Base-by-base conservation (phyloP, 2,113 vertebrate genomes). In the Anser brachyrhynchus region DNA sequence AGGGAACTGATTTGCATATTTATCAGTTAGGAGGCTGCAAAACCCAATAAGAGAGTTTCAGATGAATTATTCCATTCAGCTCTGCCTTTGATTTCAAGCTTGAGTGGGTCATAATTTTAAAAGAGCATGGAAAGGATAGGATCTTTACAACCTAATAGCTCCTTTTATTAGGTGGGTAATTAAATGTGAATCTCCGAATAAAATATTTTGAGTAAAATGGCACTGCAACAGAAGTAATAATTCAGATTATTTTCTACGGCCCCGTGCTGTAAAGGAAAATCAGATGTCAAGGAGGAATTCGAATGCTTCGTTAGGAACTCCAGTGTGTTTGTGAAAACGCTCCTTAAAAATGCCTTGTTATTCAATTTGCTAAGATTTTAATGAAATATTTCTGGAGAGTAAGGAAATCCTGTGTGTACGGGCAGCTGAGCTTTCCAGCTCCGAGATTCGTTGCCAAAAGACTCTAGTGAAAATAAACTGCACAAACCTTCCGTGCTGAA, bases 51-150 rank as follows among this genome's bases (percentile, higher is more conserved):
- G 95, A 94, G 97, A 92, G 95, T 95, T 96, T 92, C 95, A 71
- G 87, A 81, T 94, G 97, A 97, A 97, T 97, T 97, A 96, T 94
- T 97, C 85, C 91, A 96, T 97, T 97, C 97, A 96, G 96, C 95
- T 89, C 96, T 97, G 97, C 96, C 96, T 98, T 98, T 97, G 97
- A 97, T 98, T 97, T 98, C 97, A 98, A 97, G 98, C 97, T 97
- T 97, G 96, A 98, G 95, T 97, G 96, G 97, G 97, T 97, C 97
- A 97, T 98, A 96, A 98, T 97, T 98, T 96, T 97, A 70, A 95
- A 97, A 97, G 96, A 97, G 96, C 96, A 95, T 95, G 95, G 96
- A 92, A 97, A 94, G 94, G 96, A 96, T 95, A 95, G 95, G 94
- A 97, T 98, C 97, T 98, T 97, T 97, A 97, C 97, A 97, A 97